These are phyloP conservation scores for Scaeva pyrastri DNA, from an alignment of 2,888 invertebrate species.

Conservation along the genomic window DNA sequence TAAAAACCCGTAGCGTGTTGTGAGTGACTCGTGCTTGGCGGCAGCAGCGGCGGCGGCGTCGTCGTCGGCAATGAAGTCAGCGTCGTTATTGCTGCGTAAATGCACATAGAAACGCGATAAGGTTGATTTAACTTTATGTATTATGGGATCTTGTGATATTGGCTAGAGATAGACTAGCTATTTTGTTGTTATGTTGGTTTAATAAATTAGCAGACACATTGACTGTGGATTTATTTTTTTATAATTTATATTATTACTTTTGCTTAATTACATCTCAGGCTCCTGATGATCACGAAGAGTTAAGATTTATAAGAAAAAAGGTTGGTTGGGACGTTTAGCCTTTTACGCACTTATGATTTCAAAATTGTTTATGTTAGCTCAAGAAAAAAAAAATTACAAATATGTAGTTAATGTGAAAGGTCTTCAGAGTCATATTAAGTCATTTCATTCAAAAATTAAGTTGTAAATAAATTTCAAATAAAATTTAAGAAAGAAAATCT, in stretches of 20 bases:
- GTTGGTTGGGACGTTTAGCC: not conserved
- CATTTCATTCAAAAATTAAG: not conserved
- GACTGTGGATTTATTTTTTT: constrained; percentile 25
- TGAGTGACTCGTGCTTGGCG: not conserved
- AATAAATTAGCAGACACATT: constrained; percentile 33
- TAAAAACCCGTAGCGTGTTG: constrained; percentile 47
- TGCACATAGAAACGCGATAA: constrained; percentile 34
- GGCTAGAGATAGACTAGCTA: constrained; percentile 29
- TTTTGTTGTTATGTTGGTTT: constrained; percentile 11
- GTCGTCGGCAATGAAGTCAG: not conserved
- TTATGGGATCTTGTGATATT: constrained; percentile 3
- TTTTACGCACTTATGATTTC: constrained; percentile 19
- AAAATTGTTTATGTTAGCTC: constrained; percentile 17
- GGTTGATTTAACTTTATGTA: constrained; percentile 43
- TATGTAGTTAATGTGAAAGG: constrained; percentile 32
- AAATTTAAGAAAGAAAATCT: not conserved
- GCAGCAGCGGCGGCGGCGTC: not conserved
- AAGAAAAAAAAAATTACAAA: not conserved
- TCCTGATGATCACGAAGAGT: constrained; percentile 18
- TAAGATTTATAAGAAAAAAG: not conserved
- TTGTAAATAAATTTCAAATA: constrained; percentile 8
- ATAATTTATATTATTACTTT: constrained; percentile 30
- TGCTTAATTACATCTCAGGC: constrained; percentile 28
- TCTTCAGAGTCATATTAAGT: constrained; percentile 12
- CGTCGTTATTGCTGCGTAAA: constrained; percentile 23